A percentile compares a stretch with the other conserved stretches of the same genome.
Evolutionary conservation across 2,888 invertebrate species (phyloP).

Genomic region (Argyra leucocephala): DNA sequence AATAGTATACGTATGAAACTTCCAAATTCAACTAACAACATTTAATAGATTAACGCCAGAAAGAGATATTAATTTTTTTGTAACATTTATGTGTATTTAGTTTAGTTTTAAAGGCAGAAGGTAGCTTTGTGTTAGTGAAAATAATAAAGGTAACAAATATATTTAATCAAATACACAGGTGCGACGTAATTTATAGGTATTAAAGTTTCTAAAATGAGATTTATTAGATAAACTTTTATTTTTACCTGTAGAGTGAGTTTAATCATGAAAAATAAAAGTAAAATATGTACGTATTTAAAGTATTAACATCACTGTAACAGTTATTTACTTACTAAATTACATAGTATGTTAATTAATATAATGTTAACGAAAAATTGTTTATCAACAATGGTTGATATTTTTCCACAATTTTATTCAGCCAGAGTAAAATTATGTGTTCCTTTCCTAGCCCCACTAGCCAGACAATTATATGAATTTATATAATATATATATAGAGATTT

Average conservation of each 20-base stretch:
- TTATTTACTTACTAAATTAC: too few species aligned
- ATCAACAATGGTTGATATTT: too few species aligned
- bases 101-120: background rate
- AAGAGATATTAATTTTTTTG: background rate
- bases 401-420: too few species aligned
- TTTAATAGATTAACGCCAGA: background rate
- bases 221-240: background rate
- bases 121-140: background rate
- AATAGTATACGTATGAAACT: background rate
- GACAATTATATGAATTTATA: too few species aligned
- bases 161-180: background rate
- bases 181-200: background rate
- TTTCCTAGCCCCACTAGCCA: too few species aligned
- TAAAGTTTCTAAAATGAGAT: background rate
- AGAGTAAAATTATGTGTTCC: too few species aligned
- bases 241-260: constrained; percentile 49
- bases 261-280: too few species aligned
- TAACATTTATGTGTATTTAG: background rate
- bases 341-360: too few species aligned
- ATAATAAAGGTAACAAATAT: background rate
- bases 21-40: background rate
- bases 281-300: too few species aligned
- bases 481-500: too few species aligned
- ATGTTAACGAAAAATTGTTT: too few species aligned
- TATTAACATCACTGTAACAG: too few species aligned